Evolutionary conservation across 1,140 invertebrate species (phyloP).

Genomic region (Uloborus diversus): DNA sequence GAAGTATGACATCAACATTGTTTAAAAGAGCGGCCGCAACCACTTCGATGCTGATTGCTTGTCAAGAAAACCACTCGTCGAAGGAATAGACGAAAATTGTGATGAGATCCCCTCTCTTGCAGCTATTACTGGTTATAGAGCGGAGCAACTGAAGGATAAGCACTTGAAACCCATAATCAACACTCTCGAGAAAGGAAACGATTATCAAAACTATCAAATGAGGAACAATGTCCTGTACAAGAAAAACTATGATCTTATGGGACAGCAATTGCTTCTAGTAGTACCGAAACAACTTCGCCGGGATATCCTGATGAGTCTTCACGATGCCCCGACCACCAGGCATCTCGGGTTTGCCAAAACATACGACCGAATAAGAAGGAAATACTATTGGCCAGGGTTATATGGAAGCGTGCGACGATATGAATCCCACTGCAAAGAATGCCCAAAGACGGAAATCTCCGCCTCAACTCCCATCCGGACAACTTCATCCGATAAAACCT

Average conservation of each 20-base stretch:
- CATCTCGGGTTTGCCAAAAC: conserved; percentile 36
- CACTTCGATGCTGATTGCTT: conserved; percentile 39
- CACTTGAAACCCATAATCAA: neutral
- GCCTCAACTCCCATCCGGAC: neutral
- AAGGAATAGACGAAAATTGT: neutral
- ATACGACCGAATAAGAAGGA: neutral
- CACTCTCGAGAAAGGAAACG: neutral
- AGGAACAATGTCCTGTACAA: neutral
- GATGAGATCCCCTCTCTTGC: neutral
- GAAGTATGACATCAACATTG: conserved; percentile 55
- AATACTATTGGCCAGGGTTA: neutral
- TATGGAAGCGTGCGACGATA: neutral
- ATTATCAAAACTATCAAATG: neutral
- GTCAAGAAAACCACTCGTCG: neutral
- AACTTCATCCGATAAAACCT: neutral
- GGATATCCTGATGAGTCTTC: conserved; percentile 11
- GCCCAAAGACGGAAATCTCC: conserved; percentile 10
- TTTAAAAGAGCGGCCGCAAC: conserved; percentile 40
- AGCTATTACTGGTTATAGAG: neutral
- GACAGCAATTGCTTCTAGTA: conserved; percentile 17
- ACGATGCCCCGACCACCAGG: conserved; percentile 21
- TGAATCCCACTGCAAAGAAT: conserved; percentile 19
- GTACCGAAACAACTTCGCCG: neutral
- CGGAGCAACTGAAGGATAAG: neutral
- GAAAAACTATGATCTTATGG: conserved; percentile 7